Evolutionary conservation across 2,797 vertebrate genomes (phyloP), one percentile per base, ranked within the genome.

Genomic region (Liasis olivaceus): DNA sequence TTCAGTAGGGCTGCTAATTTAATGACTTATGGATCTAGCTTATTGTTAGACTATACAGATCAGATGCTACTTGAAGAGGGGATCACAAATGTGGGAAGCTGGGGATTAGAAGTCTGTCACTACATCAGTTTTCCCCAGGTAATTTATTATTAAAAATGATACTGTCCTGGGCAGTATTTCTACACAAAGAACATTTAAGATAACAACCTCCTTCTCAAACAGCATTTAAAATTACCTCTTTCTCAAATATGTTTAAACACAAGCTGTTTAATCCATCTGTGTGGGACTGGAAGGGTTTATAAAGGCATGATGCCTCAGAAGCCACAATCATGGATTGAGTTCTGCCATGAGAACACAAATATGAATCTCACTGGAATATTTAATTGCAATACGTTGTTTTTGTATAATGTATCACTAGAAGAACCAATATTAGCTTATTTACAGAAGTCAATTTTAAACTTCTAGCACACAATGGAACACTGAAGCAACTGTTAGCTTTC

Each of bases 301-400:
- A 91, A 92, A 81, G 95, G 59, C 93, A 24, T 93, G 97, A 90
- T 95, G 94, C 92, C 95, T 31, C 60, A 96, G 96, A 97, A 97
- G 92, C 90, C 94, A 94, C 96, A 97, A 97, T 96, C 94, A 86
- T 81, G 97, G 93, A 96, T 95, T 95, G 96, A 94, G 97, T 94
- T 96, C 91, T 96, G 89, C 90, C 95, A 91, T 66, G 92, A 96
- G 97, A 97, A 97, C 92, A 97, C 95, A 97, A 92, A 96, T 96
- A 95, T 89, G 89, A 95, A 96, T 91, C 96, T 96, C 96, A 95
- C 17, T 89, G 95, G 96, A 89, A 96, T 94, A 97, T 97, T 97
- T 97, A 97, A 96, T 96, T 94, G 96, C 92, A 96, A 96, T 95
- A 95, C 93, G 26, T 60, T 87, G 14, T 91, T 96, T 97, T 97